These are phyloP conservation scores for Amazona ochrocephala DNA, from an alignment of 2,797 vertebrate species.

Conservation along the genomic window DNA sequence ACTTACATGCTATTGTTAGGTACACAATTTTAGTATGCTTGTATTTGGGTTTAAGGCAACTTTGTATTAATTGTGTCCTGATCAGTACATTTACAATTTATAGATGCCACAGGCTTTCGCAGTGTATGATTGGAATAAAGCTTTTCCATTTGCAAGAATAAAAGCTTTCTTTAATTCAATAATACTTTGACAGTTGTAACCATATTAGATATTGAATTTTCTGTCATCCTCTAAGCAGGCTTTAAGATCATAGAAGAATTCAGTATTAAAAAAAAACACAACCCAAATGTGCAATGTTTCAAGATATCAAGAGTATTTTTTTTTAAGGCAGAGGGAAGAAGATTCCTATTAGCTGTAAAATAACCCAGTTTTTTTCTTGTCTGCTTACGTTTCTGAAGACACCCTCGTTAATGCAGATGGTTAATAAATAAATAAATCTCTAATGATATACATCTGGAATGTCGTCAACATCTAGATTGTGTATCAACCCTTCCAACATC, in stretches of 20 bases:
- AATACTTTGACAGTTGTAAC: not conserved
- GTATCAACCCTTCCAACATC: not conserved
- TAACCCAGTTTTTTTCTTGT: not conserved
- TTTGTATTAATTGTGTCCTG: not conserved
- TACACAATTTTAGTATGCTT: not conserved
- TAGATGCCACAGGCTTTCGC: not conserved
- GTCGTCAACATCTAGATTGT: not conserved
- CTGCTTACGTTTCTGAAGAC: not conserved
- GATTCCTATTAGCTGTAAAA: not conserved
- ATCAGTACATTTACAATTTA: not conserved
- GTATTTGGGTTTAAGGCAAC: not conserved
- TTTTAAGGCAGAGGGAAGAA: not conserved
- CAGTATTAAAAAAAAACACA: not conserved
- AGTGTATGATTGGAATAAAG: not conserved
- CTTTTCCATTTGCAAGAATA: not conserved
- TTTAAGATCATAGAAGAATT: not conserved
- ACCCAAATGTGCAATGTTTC: accelerated
- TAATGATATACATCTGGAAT: not conserved
- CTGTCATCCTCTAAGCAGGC: not conserved
- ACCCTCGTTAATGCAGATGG: not conserved
- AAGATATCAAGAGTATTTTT: not conserved
- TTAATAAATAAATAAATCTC: not conserved
- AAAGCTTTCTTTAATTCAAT: not conserved
- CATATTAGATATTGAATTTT: not conserved
- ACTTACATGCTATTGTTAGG: not conserved